Percentiles rank a stretch among this genome's conserved stretches.
phyloP scores from a whole-genome alignment of 2,797 vertebrate species.

The Morus bassanus region DNA sequence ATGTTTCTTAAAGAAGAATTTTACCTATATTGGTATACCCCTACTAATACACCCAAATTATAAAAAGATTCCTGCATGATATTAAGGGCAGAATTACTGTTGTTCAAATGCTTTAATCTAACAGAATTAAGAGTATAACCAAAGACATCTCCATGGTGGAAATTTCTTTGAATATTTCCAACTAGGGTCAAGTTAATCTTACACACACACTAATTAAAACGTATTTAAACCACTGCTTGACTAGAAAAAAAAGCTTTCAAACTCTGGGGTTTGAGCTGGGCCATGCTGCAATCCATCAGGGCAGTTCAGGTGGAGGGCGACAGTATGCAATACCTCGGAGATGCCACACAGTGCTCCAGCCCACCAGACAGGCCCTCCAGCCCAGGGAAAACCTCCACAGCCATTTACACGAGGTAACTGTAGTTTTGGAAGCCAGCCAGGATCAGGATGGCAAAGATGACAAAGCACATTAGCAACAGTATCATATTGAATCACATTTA shows the following conservation, averaged over 20 bases:
- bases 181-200: not conserved
- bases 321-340: not conserved
- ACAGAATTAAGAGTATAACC: not conserved
- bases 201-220: not conserved
- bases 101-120: not conserved
- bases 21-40: not conserved
- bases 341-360: not conserved
- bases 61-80: not conserved
- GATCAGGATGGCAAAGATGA: not conserved
- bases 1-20: not conserved
- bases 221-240: not conserved
- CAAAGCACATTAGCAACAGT: not conserved
- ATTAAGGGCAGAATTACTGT: not conserved
- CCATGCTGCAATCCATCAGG: not conserved
- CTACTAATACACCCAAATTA: not conserved
- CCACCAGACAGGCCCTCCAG: not conserved
- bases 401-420: not conserved
- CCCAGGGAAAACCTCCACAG: not conserved
- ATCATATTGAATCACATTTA: not conserved
- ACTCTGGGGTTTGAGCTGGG: not conserved
- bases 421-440: not conserved
- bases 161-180: not conserved
- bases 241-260: not conserved
- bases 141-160: not conserved
- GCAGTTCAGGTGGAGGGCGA: not conserved